These are phyloP conservation scores for Labrus mixtus DNA, from an alignment of 2,113 vertebrate species.

Conservation along the genomic window DNA sequence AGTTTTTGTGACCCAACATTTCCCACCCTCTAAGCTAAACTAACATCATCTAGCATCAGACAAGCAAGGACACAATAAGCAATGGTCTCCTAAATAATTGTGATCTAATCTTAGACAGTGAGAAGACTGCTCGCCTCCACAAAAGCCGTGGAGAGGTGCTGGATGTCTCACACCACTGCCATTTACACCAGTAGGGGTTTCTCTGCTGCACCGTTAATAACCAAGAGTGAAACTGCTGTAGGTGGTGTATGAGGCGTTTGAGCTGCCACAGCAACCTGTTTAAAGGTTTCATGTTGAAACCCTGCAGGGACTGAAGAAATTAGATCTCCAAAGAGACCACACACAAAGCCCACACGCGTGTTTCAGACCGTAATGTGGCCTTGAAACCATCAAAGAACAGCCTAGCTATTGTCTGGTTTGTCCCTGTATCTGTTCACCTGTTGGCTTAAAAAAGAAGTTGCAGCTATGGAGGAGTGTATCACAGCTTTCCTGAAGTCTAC, in stretches of 20 bases:
- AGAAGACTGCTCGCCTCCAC: background rate
- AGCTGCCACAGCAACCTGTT: slow-evolving; percentile 1
- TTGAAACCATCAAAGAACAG: slow-evolving; percentile 15
- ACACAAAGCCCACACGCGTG: background rate
- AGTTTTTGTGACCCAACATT: background rate
- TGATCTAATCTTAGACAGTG: background rate
- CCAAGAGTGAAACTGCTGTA: background rate
- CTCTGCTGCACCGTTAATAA: background rate
- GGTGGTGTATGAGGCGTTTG: slow-evolving; percentile 5
- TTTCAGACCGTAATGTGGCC: slow-evolving; percentile 27
- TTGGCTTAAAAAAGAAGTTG: background rate
- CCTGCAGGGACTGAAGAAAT: slow-evolving; percentile 27
- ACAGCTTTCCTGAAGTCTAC: background rate
- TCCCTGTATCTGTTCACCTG: slow-evolving; percentile 20
- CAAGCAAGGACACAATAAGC: background rate
- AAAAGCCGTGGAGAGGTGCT: background rate
- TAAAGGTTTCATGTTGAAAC: slow-evolving; percentile 20
- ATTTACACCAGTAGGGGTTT: background rate
- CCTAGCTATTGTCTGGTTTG: slow-evolving; percentile 28
- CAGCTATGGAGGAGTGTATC: background rate
- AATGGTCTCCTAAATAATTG: background rate
- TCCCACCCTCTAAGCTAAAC: background rate
- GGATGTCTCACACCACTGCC: slow-evolving; percentile 5
- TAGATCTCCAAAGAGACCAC: slow-evolving; percentile 20
- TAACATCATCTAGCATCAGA: background rate